Conservation (phyloP, 2,797 vertebrate species). For the Decapterus maruadsi region DNA sequence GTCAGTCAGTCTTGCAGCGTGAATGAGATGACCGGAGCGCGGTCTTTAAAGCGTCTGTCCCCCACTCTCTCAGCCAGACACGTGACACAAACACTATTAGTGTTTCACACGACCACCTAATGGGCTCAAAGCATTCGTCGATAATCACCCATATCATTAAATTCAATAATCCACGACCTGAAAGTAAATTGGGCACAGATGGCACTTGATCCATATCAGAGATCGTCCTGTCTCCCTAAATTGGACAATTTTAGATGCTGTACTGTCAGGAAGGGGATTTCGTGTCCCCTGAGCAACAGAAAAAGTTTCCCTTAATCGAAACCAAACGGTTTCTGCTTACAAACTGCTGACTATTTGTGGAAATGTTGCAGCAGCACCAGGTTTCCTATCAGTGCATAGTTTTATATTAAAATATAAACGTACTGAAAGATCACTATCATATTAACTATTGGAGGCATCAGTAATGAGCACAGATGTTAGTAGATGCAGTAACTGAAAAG, state of each 20-base stretch:
- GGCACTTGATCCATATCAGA: constrained; percentile 68
- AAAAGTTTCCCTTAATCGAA: constrained; percentile 39
- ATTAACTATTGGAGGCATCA: no score
- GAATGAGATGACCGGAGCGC: constrained; percentile 71
- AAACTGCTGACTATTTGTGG: background rate
- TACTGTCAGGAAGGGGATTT: constrained; percentile 1
- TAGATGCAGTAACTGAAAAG: background rate
- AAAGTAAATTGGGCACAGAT: constrained; percentile 79
- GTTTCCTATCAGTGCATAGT: background rate
- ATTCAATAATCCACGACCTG: constrained; percentile 79
- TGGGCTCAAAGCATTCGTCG: constrained; percentile 80
- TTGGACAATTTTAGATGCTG: constrained; percentile 44
- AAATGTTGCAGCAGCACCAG: background rate
- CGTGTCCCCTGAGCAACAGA: constrained; percentile 7
- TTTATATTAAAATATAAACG: background rate
- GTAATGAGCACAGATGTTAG: background rate
- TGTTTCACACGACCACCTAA: constrained; percentile 81
- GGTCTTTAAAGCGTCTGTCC: constrained; percentile 78
- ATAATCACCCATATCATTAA: constrained; percentile 85
- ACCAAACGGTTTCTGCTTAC: constrained; percentile 12
- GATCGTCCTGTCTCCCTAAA: constrained; percentile 55
- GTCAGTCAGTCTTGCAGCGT: constrained; percentile 66
- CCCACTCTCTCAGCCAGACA: constrained; percentile 71
- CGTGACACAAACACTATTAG: constrained; percentile 85
- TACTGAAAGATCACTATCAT: background rate